phyloP scores from a whole-genome alignment of 2,113 vertebrate genomes.

The Equus quagga region DNA sequence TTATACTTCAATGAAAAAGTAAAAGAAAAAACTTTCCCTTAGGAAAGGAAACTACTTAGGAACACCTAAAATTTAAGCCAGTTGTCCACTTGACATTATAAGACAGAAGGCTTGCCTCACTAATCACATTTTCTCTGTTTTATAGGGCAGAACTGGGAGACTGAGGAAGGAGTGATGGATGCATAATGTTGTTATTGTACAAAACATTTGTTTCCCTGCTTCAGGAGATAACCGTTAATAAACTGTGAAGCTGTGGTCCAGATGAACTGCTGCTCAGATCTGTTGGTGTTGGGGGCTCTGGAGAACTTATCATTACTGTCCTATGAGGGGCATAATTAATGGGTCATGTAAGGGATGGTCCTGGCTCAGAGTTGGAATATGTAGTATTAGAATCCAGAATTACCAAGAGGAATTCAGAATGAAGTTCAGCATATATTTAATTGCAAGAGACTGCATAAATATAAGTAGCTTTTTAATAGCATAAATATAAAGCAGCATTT shows the following conservation, averaged over 20 bases:
- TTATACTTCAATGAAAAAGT: background rate
- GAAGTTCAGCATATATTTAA: conserved; percentile 23
- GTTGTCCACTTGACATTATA: background rate
- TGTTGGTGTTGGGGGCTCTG: background rate
- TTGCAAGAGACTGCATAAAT: background rate
- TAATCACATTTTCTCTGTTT: background rate
- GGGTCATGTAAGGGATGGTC: background rate
- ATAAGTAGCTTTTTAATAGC: background rate
- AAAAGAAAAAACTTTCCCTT: background rate
- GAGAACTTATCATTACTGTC: background rate
- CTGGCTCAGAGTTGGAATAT: background rate
- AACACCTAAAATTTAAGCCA: background rate
- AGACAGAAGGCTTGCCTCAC: background rate
- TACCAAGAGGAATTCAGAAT: conserved; percentile 8
- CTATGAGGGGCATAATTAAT: background rate
- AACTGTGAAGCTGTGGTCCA: background rate
- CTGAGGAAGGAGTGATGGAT: background rate
- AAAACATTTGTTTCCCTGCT: background rate
- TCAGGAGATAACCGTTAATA: background rate
- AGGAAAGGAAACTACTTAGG: background rate
- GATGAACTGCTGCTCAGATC: background rate
- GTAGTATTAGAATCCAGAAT: background rate
- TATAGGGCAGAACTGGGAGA: background rate
- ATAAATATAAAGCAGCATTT: background rate
- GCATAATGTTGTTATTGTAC: background rate